These are phyloP conservation scores for Helogale parvula DNA, from an alignment of 2,113 vertebrate genomes.

Conservation along the genomic window DNA sequence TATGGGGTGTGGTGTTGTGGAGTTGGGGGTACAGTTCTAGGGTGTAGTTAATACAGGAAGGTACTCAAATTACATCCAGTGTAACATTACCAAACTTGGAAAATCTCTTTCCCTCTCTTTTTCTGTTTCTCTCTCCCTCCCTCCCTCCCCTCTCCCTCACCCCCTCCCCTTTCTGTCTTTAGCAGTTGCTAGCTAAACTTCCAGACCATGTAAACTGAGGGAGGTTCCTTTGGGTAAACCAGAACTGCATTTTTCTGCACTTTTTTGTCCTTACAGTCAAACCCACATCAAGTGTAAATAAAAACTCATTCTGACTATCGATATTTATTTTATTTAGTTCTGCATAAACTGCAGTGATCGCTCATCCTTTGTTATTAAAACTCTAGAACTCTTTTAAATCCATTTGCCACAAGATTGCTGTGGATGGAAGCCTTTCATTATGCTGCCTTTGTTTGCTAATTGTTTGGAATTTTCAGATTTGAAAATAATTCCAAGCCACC, in stretches of 20 bases:
- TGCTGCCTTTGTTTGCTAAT: conserved; percentile 9
- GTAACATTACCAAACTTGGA: not conserved
- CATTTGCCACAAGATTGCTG: not conserved
- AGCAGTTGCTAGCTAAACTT: not conserved
- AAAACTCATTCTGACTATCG: not conserved
- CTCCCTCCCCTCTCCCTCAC: not conserved
- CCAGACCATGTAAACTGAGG: not conserved
- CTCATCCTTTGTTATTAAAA: not conserved
- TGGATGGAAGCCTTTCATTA: not conserved
- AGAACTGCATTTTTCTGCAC: conserved; percentile 34
- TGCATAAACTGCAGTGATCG: not conserved
- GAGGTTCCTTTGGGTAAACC: not conserved
- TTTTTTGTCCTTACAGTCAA: conserved; percentile 38
- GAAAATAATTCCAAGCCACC: not conserved
- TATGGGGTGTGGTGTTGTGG: not conserved
- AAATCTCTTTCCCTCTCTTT: not conserved
- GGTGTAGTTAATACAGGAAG: conserved; percentile 26
- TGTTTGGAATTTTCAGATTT: not conserved
- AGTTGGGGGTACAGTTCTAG: not conserved
- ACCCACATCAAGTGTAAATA: not conserved
- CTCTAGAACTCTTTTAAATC: not conserved
- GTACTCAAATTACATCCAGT: conserved; percentile 34
- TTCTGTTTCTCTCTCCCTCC: not conserved
- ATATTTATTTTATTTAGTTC: not conserved
- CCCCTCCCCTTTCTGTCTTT: no score